Base-by-base conservation (phyloP, 2,797 vertebrate genomes). In the Nasua narica region DNA sequence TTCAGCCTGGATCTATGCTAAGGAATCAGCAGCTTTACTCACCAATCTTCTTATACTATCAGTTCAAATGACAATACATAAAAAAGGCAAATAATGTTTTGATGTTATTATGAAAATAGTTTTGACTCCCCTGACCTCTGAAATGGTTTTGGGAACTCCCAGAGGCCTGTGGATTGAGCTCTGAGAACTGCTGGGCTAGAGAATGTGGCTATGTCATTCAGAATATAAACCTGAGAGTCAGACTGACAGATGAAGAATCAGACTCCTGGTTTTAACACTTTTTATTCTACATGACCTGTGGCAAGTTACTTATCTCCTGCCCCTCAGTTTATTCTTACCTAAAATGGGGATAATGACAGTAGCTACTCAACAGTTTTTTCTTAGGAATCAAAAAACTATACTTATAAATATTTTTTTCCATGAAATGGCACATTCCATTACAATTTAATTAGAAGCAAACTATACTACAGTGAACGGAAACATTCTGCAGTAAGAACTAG, bases 341-440 rank as follows among this genome's bases (percentile, higher is more conserved):
- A 85, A 83, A 81, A 48, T 6, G 23, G 77, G 32, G 50, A 88
- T 37, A 90, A 87, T 69, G n/a, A 86, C 4, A n/a, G 23, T 43
- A 69, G 19, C 37, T 90, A 87, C 29, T 70, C 37, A 81, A 56
- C n/a, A 29, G 43, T 70, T 93, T 76, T 76, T 50, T 48, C 65
- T 85, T 67, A 74, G 56, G 21, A 88, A 91, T 77, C 25, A 85
- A 91, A 86, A 96, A 25, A 89, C 40, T n/a, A 89, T 32, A 48
- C 58, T 81, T 85, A 8, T 15, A 77, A 70, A 23, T 19, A 52
- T 60, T 74, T 76, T 85, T 85, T 56, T 25, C 67, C n/a, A 84
- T 54, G 19, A 87, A 82, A 88, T 27, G 23, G 46, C 65, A 88
- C 32, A 83, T 32, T 79, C 12, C 70, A 21, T 16, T 50, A 27